Evolutionary conservation across 2,113 vertebrate genomes (phyloP), one percentile per base, ranked within the genome.

Genomic region (Opisthocomus hoazin): DNA sequence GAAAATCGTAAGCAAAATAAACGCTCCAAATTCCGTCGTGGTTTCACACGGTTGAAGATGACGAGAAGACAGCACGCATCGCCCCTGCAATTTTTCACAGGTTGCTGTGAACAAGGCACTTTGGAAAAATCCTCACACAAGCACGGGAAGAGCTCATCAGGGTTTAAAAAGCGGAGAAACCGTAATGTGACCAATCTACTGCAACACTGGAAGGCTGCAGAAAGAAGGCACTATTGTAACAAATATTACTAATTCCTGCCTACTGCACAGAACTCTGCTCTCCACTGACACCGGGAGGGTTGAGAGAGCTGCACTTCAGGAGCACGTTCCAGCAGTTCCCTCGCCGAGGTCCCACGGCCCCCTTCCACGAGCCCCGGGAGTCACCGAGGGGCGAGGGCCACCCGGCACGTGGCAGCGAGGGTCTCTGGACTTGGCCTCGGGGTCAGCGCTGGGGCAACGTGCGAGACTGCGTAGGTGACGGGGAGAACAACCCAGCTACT

Each of bases 101-200:
- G 45, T 51, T 23, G 45, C 36, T 29, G 65, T 22, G n/a, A n/a
- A n/a, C 20, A 32, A 46, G 51, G 27, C 5, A 15, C 60, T 24
- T 36, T 12, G 20, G 51, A 41, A 80, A 76, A 46, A 46, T 22
- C 78, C 51, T 37, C 63, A 30, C 27, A 3, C 20, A 24, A 54
- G 34, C 41, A 15, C 4, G 21, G n/a, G 64, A 68, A 32, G 51
- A 81, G 63, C 27, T 57, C 51, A 36, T 30, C 15, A 56, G 26
- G 56, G 37, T 41, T 53, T 51, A 51, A 61, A 58, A 51, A 68
- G 26, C 32, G 30, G 63, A 36, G 73, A 9, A 58, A 21, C 3
- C 0, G 1, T 16, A 11, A 21, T 8, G 0, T 4, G 79, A 5
- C n/a, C 41, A 2, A 46, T 5, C 21, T 21, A 9, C 34, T 4